Percentiles rank a stretch among this genome's conserved stretches.
These are phyloP conservation scores for Blastomussa wellsi DNA, from an alignment of 92 coral and sea anemone species.

Conservation along the genomic window DNA sequence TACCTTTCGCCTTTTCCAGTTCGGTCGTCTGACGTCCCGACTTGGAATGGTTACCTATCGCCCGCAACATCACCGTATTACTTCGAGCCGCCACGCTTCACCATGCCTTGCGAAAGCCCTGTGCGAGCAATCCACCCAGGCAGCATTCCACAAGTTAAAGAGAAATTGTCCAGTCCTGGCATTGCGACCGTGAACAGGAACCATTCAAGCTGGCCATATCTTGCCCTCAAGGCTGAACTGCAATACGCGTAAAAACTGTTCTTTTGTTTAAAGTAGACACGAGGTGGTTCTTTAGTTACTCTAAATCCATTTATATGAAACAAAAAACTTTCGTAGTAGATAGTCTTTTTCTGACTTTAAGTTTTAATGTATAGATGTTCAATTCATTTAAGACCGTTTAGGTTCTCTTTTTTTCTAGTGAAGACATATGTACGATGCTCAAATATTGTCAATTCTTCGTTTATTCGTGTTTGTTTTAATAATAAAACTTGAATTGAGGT, in stretches of 20 bases:
- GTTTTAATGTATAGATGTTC: neutral
- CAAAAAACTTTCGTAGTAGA: neutral
- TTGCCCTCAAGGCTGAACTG: conserved; percentile 63
- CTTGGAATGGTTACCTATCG: conserved; percentile 44
- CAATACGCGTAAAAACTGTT: conserved; percentile 52
- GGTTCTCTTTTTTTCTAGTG: neutral
- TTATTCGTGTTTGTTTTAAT: conserved; percentile 19
- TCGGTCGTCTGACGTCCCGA: conserved; percentile 36
- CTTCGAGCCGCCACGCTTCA: conserved; percentile 36
- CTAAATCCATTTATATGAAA: neutral
- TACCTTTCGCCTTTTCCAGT: conserved; percentile 38
- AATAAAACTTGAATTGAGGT: conserved; percentile 40
- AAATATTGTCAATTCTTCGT: conserved; percentile 4
- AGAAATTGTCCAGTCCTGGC: conserved; percentile 19
- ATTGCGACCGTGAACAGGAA: conserved; percentile 9
- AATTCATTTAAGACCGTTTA: neutral
- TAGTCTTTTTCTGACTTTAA: neutral
- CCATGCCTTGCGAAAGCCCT: conserved; percentile 34
- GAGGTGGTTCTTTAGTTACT: conserved; percentile 9
- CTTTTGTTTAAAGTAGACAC: neutral
- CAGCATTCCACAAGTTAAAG: conserved; percentile 39
- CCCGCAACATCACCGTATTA: conserved; percentile 34
- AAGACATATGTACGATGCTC: too few species aligned
- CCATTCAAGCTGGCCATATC: conserved; percentile 51
- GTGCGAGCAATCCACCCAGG: conserved; percentile 30